These are phyloP conservation scores for Tetheella fluctuosa DNA, from an alignment of 2,888 invertebrate species.

Conservation along the genomic window DNA sequence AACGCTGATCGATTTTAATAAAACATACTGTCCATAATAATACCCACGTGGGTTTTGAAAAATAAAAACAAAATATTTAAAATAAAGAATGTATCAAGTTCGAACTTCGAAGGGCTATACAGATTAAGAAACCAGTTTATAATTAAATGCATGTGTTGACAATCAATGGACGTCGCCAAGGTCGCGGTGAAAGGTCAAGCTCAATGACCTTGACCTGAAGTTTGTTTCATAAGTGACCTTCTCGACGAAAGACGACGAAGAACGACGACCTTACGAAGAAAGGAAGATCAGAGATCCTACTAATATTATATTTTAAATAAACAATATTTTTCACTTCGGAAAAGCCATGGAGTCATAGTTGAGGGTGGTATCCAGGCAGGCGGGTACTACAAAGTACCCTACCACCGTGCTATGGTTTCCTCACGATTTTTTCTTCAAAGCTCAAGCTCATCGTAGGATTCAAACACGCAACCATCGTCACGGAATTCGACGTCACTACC, in stretches of 20 bases:
- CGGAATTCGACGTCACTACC: too few species aligned
- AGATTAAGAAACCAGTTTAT: neutral
- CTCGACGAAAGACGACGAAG: neutral
- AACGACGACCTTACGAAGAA: too few species aligned
- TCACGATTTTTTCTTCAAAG: too few species aligned
- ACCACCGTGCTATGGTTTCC: too few species aligned
- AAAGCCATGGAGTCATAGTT: too few species aligned
- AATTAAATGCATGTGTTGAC: neutral
- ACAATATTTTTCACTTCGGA: too few species aligned
- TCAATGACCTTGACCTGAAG: neutral
- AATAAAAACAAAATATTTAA: neutral
- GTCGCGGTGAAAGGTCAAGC: slow-evolving; percentile 4
- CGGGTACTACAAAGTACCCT: too few species aligned
- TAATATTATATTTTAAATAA: too few species aligned
- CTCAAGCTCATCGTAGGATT: too few species aligned
- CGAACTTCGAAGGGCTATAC: neutral
- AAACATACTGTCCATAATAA: neutral
- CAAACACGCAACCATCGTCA: too few species aligned
- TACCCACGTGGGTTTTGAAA: neutral
- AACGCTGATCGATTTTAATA: neutral
- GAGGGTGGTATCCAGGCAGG: too few species aligned
- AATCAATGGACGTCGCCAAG: neutral
- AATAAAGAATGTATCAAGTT: neutral
- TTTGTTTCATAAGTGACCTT: neutral
- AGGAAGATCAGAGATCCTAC: too few species aligned